Evolutionary conservation across 2,888 invertebrate species (phyloP).

Genomic region (Nomada ferruginata): DNA sequence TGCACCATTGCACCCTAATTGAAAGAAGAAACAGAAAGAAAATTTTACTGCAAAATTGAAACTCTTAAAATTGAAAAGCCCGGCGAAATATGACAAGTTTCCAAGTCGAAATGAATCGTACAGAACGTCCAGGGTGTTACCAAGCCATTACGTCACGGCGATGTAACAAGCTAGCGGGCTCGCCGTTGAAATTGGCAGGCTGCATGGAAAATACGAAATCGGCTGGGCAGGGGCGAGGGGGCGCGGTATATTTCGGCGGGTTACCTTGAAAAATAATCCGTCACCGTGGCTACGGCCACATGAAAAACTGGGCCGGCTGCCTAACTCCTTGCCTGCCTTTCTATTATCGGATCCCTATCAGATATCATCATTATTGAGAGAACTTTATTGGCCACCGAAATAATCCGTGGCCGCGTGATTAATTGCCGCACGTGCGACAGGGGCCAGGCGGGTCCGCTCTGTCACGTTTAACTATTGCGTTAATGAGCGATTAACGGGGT

Average conservation of each 20-base stretch:
- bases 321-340: conserved; percentile 58
- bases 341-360: conserved; percentile 66
- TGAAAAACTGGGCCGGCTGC: conserved; percentile 70
- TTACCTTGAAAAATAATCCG: conserved; percentile 74
- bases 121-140: conserved; percentile 22
- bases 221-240: conserved; percentile 38
- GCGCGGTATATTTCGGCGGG: conserved; percentile 67
- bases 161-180: conserved; percentile 52
- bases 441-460: conserved; percentile 26
- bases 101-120: neutral
- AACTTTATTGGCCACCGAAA: conserved; percentile 52
- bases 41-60: too few species aligned
- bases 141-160: conserved; percentile 42
- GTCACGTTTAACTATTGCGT: conserved; percentile 59
- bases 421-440: conserved; percentile 51
- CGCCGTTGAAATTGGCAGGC: conserved; percentile 57
- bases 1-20: too few species aligned
- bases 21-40: too few species aligned
- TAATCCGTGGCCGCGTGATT: conserved; percentile 41
- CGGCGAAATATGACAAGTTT: too few species aligned
- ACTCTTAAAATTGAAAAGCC: too few species aligned
- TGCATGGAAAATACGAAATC: conserved; percentile 64
- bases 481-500: conserved; percentile 59
- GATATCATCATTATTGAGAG: conserved; percentile 61
- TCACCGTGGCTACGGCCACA: conserved; percentile 61